These are phyloP conservation scores for Takifugu bimaculatus DNA, from an alignment of 2,113 vertebrate genomes.

Conservation along the genomic window DNA sequence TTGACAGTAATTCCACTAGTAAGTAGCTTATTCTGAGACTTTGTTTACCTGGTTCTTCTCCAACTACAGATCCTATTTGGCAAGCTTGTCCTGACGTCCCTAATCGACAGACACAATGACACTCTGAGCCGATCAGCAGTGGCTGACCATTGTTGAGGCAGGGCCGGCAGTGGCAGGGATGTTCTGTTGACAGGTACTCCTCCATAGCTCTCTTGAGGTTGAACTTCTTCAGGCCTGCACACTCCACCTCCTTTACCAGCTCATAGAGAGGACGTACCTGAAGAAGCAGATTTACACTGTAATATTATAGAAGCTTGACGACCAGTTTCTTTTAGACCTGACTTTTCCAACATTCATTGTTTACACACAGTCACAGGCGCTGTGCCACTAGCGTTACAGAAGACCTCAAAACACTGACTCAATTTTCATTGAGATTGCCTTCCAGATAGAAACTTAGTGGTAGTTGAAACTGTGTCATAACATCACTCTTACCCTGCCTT, in stretches of 20 bases:
- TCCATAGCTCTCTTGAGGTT: conserved; percentile 83
- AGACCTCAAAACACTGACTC: too few relatives aligned
- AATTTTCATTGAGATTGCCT: too few relatives aligned
- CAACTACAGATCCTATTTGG: conserved; percentile 72
- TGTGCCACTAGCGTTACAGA: too few relatives aligned
- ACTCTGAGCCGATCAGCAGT: conserved; percentile 70
- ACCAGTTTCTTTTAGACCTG: too few relatives aligned
- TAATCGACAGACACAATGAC: conserved; percentile 82
- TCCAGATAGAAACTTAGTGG: too few relatives aligned
- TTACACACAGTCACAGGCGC: too few relatives aligned
- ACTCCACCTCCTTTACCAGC: conserved; percentile 90
- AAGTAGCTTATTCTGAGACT: too few relatives aligned
- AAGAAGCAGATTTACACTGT: neutral
- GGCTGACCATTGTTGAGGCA: conserved; percentile 83
- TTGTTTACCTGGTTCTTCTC: conserved; percentile 80
- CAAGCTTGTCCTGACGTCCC: conserved; percentile 83
- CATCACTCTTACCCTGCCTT: too few relatives aligned
- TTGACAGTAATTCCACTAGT: too few relatives aligned
- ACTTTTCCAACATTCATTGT: too few relatives aligned
- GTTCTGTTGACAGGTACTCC: conserved; percentile 79
- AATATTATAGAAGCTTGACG: neutral
- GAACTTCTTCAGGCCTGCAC: conserved; percentile 82
- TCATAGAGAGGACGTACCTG: conserved; percentile 86
- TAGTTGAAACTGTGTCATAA: too few relatives aligned
- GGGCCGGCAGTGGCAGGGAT: conserved; percentile 85